Percentiles rank a stretch among this genome's conserved stretches.
phyloP scores from a whole-genome alignment of 2,888 invertebrate genomes.

The Sipha maydis region DNA sequence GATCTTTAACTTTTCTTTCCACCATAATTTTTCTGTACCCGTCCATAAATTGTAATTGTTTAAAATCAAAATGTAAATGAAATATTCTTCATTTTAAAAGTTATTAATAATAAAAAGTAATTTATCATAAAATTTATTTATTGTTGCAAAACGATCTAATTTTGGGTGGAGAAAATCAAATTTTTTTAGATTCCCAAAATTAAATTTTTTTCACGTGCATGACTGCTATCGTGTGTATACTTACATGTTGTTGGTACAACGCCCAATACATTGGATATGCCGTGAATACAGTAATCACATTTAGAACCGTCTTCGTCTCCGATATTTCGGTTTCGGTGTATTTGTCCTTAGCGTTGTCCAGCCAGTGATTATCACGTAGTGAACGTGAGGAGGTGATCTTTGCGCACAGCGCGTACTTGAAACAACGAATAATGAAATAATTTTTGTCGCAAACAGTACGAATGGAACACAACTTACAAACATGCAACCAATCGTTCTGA shows the following conservation, averaged over 20 bases:
- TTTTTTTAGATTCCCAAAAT: too few relatives aligned
- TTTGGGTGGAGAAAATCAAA: too few relatives aligned
- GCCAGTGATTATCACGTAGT: constrained; percentile 71
- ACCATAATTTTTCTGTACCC: too few relatives aligned
- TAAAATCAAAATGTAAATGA: too few relatives aligned
- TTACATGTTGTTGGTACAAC: constrained; percentile 81
- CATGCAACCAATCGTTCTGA: constrained; percentile 77
- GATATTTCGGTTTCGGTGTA: constrained; percentile 45
- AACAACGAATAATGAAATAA: background rate
- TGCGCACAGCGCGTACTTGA: constrained; percentile 60
- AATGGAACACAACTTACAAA: constrained; percentile 71
- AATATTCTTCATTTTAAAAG: too few relatives aligned
- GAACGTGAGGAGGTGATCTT: background rate
- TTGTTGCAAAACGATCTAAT: too few relatives aligned
- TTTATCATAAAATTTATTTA: too few relatives aligned
- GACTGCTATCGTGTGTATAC: too few relatives aligned
- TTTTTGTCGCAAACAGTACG: background rate
- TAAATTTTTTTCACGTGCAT: too few relatives aligned
- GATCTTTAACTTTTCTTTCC: too few relatives aligned
- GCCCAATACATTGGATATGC: constrained; percentile 87
- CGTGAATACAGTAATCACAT: constrained; percentile 77
- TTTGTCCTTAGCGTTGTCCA: constrained; percentile 86
- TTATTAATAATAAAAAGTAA: too few relatives aligned
- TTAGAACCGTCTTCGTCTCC: constrained; percentile 77
- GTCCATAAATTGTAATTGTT: too few relatives aligned